Base-by-base conservation (phyloP, 2,888 invertebrate species). In the Chirona hameri region DNA sequence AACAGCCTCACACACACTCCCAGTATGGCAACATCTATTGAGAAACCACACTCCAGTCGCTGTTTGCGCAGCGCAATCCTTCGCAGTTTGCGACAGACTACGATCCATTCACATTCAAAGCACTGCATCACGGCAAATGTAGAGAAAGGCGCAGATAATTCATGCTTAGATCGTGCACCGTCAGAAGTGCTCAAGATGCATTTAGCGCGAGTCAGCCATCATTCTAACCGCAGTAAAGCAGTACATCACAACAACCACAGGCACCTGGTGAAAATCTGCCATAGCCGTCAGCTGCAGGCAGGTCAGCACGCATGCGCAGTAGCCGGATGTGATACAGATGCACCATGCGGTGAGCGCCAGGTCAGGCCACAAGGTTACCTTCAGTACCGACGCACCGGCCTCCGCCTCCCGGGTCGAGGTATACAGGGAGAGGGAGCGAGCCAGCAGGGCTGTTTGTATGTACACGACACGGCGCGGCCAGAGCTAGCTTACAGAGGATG, bases 131-230 rank as follows among this genome's bases (percentile, higher is more conserved):
- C 52, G 10, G 52, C 52, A 52, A 52, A 52, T 52, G 18, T 12
- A 39, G 39, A 39, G 39, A 55, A 55, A 14, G 12, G 15, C 15
- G 18, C 12, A 55, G 55, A 39, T 5, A 39, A 9, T 9, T 10
- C 27, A 65, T 65, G 65, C 65, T 27, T 12, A 5, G 65, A n/a
- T 27, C 27, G 65, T 65, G 65, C 65, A 65, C 27, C 24, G 65
- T 65, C 27, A 65, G 65, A 27, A n/a, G 65, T 65, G 65, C 65
- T 12, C 57, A 65, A n/a, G n/a, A 65, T 65, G 65, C 65, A 65
- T 27, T 12, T 65, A 24, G 24, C 57, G 65, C 65, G 10, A 65
- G 27, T 24, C 24, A 60, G 21, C 60, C 24, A 60, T 14, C 7
- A 12, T 24, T 24, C 15, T 60, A 24, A 24, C 24, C 5, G 2